phyloP scores from a whole-genome alignment of 2,797 vertebrate species.

The Catamblyrhynchus diadema region DNA sequence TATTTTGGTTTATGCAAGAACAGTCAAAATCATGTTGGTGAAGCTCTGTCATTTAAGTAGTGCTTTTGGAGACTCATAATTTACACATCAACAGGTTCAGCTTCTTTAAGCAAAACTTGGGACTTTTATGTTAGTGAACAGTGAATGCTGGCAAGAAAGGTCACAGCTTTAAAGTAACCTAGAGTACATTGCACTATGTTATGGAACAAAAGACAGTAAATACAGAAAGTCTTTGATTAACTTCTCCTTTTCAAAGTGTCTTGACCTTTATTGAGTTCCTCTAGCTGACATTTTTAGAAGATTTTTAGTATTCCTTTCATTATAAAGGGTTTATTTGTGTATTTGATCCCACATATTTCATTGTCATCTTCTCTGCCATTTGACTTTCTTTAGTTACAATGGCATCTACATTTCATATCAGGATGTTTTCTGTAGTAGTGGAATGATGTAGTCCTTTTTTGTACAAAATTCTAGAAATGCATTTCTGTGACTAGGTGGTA shows the following conservation, averaged over 20 bases:
- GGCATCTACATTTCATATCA: neutral
- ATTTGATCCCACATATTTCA: neutral
- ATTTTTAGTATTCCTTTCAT: conserved; percentile 39
- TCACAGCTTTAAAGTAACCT: conserved; percentile 1
- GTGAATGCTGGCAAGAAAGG: neutral
- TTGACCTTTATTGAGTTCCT: conserved; percentile 51
- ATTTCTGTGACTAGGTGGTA: neutral
- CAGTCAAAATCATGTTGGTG: neutral
- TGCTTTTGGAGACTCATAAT: neutral
- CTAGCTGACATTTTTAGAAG: conserved; percentile 48
- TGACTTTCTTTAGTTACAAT: neutral
- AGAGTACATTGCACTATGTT: neutral
- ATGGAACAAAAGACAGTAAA: neutral
- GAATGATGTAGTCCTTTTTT: neutral
- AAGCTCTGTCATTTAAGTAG: neutral
- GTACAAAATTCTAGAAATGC: neutral
- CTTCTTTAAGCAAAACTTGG: neutral
- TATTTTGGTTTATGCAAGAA: conserved; percentile 51
- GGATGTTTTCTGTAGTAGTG: neutral
- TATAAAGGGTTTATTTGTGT: conserved; percentile 18
- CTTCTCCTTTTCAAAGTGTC: conserved; percentile 14
- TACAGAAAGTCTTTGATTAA: conserved; percentile 37
- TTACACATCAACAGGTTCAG: neutral
- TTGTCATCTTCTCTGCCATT: neutral
- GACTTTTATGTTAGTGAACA: neutral